Conservation (phyloP, 2,113 vertebrate genomes). For the Motacilla tschutschensis region DNA sequence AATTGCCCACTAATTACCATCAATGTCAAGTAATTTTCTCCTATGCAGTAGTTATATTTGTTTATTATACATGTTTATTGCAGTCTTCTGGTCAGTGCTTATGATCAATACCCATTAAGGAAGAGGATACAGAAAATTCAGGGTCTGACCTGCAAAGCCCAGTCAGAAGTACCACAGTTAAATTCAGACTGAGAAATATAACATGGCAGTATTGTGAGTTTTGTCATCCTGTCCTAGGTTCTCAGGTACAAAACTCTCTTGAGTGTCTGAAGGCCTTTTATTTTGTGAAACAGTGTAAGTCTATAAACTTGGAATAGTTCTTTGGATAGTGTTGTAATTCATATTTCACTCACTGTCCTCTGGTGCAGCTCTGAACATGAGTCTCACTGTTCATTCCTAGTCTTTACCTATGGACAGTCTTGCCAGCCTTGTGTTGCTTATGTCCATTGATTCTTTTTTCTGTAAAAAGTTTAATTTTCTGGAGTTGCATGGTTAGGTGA, state of each 20-base stretch:
- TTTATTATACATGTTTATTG: conserved; percentile 29
- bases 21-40: conserved; percentile 29
- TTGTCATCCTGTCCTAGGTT: background rate
- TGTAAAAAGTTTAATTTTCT: background rate
- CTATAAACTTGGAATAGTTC: background rate
- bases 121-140: background rate
- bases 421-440: background rate
- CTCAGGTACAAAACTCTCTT: background rate
- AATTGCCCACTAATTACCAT: conserved; percentile 42
- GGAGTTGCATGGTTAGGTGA: background rate
- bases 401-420: background rate
- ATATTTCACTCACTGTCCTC: background rate
- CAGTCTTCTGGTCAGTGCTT: background rate
- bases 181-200: background rate
- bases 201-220: background rate
- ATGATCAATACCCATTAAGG: conserved; percentile 39
- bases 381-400: background rate
- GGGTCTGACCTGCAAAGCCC: background rate
- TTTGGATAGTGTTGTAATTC: background rate
- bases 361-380: background rate
- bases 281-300: background rate
- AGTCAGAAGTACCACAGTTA: background rate
- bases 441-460: background rate
- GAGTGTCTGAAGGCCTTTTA: background rate
- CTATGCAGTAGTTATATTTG: background rate